Conservation (phyloP, 2,888 invertebrate genomes). For the Altica lythri region DNA sequence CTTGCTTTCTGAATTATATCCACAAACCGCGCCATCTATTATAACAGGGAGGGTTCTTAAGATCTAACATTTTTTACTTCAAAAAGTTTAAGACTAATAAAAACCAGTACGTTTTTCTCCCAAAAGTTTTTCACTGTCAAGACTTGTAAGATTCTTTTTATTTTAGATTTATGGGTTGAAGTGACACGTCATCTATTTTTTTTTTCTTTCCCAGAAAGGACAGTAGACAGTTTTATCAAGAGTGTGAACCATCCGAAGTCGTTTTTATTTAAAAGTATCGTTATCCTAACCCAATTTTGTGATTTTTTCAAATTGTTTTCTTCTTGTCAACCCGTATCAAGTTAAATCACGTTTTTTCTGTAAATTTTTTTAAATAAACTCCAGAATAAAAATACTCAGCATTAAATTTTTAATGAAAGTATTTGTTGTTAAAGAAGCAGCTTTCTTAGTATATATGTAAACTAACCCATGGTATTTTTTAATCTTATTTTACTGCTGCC, state of each 20-base stretch:
- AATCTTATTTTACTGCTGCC: no score
- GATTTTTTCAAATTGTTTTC: conserved; percentile 1
- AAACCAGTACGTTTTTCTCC: conserved; percentile 19
- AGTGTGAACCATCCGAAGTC: conserved; percentile 1
- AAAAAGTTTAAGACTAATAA: conserved; percentile 12
- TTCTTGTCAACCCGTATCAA: background rate
- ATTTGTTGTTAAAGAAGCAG: no score
- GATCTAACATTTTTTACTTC: conserved; percentile 5
- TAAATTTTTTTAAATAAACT: no score
- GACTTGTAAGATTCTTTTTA: conserved; percentile 21
- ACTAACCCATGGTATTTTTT: no score
- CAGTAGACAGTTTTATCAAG: conserved; percentile 10
- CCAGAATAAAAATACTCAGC: no score
- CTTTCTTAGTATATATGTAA: no score
- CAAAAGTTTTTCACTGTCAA: conserved; percentile 32
- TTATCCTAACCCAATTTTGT: conserved; percentile 11
- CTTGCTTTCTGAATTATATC: conserved; percentile 5
- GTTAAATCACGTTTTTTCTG: background rate
- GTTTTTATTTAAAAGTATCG: conserved; percentile 6
- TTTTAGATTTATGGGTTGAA: conserved; percentile 34
- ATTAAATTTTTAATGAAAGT: no score
- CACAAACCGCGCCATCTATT: conserved; percentile 11
- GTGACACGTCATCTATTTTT: conserved; percentile 30
- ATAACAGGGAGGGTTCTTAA: conserved; percentile 1
- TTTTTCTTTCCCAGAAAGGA: conserved; percentile 7